Conservation (phyloP, 2,797 vertebrate genomes). For the Gobionotothen gibberifrons region DNA sequence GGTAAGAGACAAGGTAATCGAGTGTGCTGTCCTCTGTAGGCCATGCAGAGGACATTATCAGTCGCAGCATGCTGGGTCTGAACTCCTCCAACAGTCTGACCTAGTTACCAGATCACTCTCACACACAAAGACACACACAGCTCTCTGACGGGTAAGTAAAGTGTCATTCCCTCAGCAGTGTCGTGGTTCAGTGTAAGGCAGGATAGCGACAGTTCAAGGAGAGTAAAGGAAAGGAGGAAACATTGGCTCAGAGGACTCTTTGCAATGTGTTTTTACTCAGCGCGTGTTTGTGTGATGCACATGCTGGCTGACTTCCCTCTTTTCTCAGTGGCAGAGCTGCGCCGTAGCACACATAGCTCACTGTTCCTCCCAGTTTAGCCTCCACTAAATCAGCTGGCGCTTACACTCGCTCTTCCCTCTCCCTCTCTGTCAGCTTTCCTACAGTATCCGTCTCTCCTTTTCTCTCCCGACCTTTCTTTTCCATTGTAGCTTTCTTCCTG, state of each 20-base stretch:
- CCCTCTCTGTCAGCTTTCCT: neutral
- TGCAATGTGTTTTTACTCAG: constrained; percentile 45
- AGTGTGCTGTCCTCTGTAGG: constrained; percentile 40
- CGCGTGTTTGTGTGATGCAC: constrained; percentile 38
- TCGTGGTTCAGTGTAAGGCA: constrained; percentile 41
- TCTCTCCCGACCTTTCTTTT: neutral
- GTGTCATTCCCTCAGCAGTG: constrained; percentile 55
- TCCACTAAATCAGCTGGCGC: constrained; percentile 64
- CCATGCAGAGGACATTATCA: constrained; percentile 51
- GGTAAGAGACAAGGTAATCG: constrained; percentile 31
- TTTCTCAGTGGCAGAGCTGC: constrained; percentile 58
- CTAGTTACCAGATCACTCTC: constrained; percentile 60
- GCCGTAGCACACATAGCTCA: constrained; percentile 66
- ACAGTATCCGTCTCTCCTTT: constrained; percentile 6
- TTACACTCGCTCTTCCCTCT: constrained; percentile 17
- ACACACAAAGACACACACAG: constrained; percentile 24
- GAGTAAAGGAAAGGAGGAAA: constrained; percentile 54
- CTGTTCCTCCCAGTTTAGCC: constrained; percentile 62
- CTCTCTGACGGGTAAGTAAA: constrained; percentile 50
- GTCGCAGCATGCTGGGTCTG: constrained; percentile 37
- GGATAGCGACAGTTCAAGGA: constrained; percentile 63
- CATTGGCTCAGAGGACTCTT: constrained; percentile 45
- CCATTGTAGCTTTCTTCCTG: neutral
- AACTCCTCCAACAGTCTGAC: constrained; percentile 59
- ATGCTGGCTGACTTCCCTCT: constrained; percentile 51